A percentile compares a stretch with the other conserved stretches of the same genome.
These are phyloP conservation scores for Pterostichus niger DNA, from an alignment of 2,888 invertebrate species.

Conservation along the genomic window DNA sequence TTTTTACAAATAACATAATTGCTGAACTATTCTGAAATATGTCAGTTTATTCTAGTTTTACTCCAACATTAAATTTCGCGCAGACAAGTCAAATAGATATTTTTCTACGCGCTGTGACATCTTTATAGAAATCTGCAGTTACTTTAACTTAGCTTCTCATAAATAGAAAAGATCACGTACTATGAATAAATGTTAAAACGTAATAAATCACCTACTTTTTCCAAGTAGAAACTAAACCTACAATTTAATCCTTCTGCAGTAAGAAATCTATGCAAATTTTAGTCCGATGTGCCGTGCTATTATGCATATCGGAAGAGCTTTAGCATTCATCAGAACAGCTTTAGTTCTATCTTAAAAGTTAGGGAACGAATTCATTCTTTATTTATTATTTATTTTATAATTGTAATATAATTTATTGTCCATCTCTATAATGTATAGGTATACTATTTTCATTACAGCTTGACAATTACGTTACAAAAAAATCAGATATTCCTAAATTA, in stretches of 20 bases:
- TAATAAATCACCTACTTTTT: constrained; percentile 37
- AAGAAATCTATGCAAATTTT: constrained; percentile 41
- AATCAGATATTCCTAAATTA: too few species aligned
- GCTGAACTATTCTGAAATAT: too few species aligned
- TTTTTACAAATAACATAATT: too few species aligned
- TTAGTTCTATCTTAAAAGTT: neutral
- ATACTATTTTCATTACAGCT: too few species aligned
- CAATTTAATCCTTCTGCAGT: constrained; percentile 37
- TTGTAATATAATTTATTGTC: too few species aligned
- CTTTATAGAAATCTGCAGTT: constrained; percentile 46
- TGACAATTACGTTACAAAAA: too few species aligned
- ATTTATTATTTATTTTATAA: neutral
- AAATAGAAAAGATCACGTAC: constrained; percentile 33
- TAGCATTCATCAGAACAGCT: neutral
- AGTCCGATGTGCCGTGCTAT: neutral
- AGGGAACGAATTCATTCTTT: neutral
- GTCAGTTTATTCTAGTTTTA: neutral
- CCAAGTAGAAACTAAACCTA: constrained; percentile 26
- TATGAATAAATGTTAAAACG: constrained; percentile 47
- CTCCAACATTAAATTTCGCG: neutral
- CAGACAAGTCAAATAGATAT: constrained; percentile 43
- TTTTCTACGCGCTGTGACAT: constrained; percentile 6
- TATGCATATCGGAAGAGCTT: constrained; percentile 40
- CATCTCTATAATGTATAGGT: too few species aligned
- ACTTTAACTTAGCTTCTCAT: constrained; percentile 22